These are phyloP conservation scores for Globicephala melas DNA, from an alignment of 2,113 vertebrate species.

Conservation along the genomic window DNA sequence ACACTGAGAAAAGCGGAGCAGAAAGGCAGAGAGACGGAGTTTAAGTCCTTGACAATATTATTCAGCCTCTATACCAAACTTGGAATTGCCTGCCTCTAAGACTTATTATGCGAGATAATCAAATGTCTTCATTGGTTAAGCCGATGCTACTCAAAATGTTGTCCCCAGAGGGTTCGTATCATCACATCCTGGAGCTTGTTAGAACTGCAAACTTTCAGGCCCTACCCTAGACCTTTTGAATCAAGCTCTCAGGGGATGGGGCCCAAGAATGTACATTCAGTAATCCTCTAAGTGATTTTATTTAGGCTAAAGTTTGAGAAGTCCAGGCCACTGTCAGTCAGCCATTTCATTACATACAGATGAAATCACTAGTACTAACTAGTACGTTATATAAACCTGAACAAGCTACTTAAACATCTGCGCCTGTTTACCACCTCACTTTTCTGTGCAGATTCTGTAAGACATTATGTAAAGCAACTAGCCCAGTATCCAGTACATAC, in stretches of 20 bases:
- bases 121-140: background rate
- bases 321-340: background rate
- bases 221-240: background rate
- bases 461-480: background rate
- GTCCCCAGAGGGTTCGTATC: background rate
- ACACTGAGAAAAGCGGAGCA: background rate
- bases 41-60: background rate
- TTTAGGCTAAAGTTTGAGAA: slow-evolving; percentile 14
- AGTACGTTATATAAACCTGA: background rate
- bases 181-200: background rate
- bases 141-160: background rate
- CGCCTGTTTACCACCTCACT: background rate
- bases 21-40: background rate
- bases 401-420: background rate
- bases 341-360: background rate
- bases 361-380: background rate
- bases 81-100: background rate
- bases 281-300: background rate
- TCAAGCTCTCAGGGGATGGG: background rate
- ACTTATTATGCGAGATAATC: background rate
- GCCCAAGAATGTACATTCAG: background rate
- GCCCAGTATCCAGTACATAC: background rate
- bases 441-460: background rate
- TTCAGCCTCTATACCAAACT: background rate
- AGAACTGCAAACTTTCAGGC: background rate